Evolutionary conservation across 2,888 invertebrate species (phyloP).

Genomic region (Eupelmus urozonus): DNA sequence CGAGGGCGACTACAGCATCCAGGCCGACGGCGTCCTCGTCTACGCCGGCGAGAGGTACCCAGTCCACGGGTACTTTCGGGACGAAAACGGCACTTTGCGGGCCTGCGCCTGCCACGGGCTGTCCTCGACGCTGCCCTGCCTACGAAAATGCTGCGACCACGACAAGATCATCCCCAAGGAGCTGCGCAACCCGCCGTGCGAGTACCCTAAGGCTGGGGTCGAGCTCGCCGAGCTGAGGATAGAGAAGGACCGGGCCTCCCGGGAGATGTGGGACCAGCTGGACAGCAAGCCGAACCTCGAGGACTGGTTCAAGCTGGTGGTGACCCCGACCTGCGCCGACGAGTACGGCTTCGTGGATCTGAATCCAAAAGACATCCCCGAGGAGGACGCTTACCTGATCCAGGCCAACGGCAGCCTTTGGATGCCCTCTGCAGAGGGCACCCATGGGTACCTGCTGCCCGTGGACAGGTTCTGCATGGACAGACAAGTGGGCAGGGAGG

Average conservation of each 20-base stretch:
- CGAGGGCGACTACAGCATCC: slow-evolving; percentile 25
- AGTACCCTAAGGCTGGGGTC: background rate
- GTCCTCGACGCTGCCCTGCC: too few species aligned
- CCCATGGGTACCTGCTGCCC: slow-evolving; percentile 42
- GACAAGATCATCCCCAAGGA: background rate
- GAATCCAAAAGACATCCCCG: slow-evolving; percentile 26
- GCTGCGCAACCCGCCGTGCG: background rate
- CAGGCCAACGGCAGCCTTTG: slow-evolving; percentile 67
- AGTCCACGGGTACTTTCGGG: slow-evolving; percentile 19
- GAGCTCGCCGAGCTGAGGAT: too few species aligned
- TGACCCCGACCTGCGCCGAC: slow-evolving; percentile 14
- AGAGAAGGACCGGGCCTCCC: too few species aligned
- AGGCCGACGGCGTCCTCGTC: slow-evolving; percentile 44
- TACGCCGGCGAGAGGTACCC: slow-evolving; percentile 56
- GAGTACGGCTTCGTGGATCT: background rate
- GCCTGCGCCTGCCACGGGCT: slow-evolving; percentile 68
- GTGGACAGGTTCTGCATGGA: slow-evolving; percentile 68
- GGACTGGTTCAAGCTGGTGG: slow-evolving; percentile 64
- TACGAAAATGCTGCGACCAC: slow-evolving; percentile 70
- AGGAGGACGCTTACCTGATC: slow-evolving; percentile 66
- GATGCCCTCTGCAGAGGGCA: slow-evolving; percentile 9
- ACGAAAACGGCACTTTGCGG: slow-evolving; percentile 61
- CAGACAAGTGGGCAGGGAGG: slow-evolving; percentile 47
- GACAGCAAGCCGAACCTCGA: slow-evolving; percentile 52
- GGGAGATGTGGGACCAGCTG: slow-evolving; percentile 2